phyloP scores from a whole-genome alignment of 2,888 invertebrate genomes.

The Luffia ferchaultella region DNA sequence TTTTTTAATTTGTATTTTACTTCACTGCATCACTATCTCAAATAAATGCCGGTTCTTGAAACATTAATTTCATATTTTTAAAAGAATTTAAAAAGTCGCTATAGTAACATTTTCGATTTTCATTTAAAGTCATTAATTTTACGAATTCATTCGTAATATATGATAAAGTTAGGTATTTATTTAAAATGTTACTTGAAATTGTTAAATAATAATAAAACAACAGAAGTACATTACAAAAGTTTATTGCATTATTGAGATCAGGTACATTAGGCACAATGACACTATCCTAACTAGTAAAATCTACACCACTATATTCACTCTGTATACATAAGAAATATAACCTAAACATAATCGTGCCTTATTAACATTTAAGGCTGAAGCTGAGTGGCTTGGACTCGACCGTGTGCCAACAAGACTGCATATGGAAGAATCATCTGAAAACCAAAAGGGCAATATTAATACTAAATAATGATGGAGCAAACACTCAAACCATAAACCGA shows the following conservation, averaged over 20 bases:
- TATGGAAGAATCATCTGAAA: slow-evolving; percentile 63
- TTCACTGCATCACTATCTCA: no score
- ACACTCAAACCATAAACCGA: slow-evolving; percentile 46
- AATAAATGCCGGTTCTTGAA: no score
- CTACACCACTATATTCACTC: slow-evolving; percentile 15
- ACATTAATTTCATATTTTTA: no score
- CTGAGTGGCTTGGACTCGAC: slow-evolving; percentile 70
- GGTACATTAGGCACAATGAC: slow-evolving; percentile 3
- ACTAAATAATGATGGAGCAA: slow-evolving; percentile 31
- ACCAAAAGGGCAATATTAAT: slow-evolving; percentile 56
- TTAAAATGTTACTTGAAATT: no score
- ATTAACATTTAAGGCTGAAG: slow-evolving; percentile 62
- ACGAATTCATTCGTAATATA: no score
- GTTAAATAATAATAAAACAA: no score
- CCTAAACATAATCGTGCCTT: slow-evolving; percentile 38
- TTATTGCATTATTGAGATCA: not conserved
- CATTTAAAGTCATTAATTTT: no score
- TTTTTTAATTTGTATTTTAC: no score
- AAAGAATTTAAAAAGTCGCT: no score
- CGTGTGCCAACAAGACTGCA: slow-evolving; percentile 71
- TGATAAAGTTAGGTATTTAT: no score
- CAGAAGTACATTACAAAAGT: no score
- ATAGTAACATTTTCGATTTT: no score
- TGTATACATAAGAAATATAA: slow-evolving; percentile 27
- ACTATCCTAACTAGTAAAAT: not conserved